phyloP scores from a whole-genome alignment of 2,113 vertebrate genomes.

The Thalassarche chlororhynchos region DNA sequence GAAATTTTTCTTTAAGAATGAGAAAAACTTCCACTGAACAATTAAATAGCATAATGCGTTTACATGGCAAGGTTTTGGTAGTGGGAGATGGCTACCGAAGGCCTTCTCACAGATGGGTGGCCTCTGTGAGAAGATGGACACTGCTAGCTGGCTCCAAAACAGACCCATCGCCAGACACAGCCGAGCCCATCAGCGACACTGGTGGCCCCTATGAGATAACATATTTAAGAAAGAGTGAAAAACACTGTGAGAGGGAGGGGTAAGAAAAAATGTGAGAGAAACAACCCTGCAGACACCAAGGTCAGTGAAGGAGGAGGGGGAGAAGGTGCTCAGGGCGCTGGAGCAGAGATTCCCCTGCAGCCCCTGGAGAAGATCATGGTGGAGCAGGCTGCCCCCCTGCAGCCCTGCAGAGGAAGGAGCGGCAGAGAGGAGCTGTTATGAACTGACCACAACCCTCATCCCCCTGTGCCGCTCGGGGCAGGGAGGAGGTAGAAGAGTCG shows the following conservation, averaged over 20 bases:
- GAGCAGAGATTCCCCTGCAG: not conserved
- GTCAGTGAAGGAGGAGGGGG: not conserved
- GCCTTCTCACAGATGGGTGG: not conserved
- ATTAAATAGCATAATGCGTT: not conserved
- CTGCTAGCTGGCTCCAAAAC: not conserved
- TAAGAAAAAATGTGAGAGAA: not conserved
- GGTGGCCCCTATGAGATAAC: not conserved
- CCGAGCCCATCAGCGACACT: too few species aligned
- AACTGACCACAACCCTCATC: not conserved
- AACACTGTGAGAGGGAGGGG: accelerated
- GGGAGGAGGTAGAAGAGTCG: not conserved
- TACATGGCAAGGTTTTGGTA: not conserved
- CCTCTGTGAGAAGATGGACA: not conserved
- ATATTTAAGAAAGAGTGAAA: not conserved
- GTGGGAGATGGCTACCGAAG: not conserved
- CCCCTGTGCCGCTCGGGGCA: accelerated
- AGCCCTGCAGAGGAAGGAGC: not conserved
- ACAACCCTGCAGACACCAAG: not conserved
- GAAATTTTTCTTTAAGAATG: not conserved
- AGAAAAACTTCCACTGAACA: not conserved
- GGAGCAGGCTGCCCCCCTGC: not conserved
- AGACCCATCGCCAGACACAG: accelerated
- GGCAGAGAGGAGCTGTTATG: not conserved
- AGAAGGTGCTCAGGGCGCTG: not conserved
- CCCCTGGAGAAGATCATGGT: not conserved